Base-by-base conservation (phyloP, 2,797 vertebrate genomes). In the Odontamblyopus lacepedii region DNA sequence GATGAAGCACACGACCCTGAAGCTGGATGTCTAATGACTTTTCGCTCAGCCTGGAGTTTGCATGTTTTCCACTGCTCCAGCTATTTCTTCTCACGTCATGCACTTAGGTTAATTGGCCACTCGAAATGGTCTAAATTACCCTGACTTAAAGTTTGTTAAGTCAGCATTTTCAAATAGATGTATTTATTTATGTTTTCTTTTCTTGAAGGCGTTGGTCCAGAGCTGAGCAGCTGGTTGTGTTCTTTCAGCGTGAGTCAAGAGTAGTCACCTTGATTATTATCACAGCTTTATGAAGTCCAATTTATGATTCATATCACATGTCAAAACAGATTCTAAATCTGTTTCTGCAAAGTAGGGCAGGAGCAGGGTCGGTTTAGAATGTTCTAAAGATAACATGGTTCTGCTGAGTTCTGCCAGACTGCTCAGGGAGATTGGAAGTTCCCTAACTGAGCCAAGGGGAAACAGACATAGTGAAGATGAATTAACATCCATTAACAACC, bases 31-130 rank as follows among this genome's bases (percentile, higher is more conserved):
- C 44, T 55, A 55, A 60, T 26, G 61, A 63, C 61, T 61, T 61
- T 30, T 61, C 13, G 15, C 13, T 16, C 61, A 63, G 59, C 59
- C 56, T 32, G 29, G 18, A 63, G 18, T 38, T 61, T 32, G 59
- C 29, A 7, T 61, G 59, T 61, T 63, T 62, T 63, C 61, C 61
- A 38, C 61, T 38, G 61, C 30, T 35, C 3, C 61, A 35, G 35
- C 38, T 29, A 32, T 63, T 57, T 61, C 44, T 50, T 38, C 15
- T 63, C n/a, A 5, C 59, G 68, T 64, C 63, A 63, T n/a, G 30
- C 23, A 32, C 70, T 19, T 30, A 60, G 63, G 38, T 27, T 35
- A 63, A 63, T 63, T 63, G 61, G 61, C 30, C 61, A 63, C 61
- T 63, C 35, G 19, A 63, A 63, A n/a, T 63, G 27, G 59, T 60